Evolutionary conservation across 2,797 vertebrate species (phyloP).

Genomic region (Sebastolobus alascanus): DNA sequence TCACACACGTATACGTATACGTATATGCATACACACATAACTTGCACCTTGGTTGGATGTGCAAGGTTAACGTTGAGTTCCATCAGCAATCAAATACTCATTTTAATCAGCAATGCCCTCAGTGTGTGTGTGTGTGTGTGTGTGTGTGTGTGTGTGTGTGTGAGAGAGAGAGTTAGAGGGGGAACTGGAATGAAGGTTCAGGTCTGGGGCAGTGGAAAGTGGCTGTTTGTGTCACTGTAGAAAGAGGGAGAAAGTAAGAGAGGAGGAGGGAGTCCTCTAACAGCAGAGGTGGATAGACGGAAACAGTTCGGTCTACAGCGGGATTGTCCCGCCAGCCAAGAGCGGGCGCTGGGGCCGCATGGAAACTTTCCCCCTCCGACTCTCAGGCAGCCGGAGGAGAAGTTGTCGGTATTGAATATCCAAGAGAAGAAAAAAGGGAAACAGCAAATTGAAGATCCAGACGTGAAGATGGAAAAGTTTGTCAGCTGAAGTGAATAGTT

Average conservation of each 20-base stretch:
- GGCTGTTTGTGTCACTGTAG: constrained; percentile 59
- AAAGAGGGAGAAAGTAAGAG: constrained; percentile 52
- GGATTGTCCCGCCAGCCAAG: constrained; percentile 78
- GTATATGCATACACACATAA: neutral
- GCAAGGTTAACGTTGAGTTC: neutral
- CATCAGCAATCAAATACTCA: neutral
- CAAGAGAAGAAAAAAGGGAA: constrained; percentile 74
- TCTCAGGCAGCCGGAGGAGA: constrained; percentile 65
- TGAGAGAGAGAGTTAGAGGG: constrained; percentile 8
- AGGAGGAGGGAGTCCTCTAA: constrained; percentile 51
- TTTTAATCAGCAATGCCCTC: constrained; percentile 9
- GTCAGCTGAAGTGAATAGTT: constrained; percentile 79
- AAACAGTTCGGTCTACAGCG: constrained; percentile 73
- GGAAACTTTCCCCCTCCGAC: constrained; percentile 82
- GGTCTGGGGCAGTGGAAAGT: constrained; percentile 74
- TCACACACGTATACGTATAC: neutral
- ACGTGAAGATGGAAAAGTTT: constrained; percentile 84
- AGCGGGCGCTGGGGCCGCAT: constrained; percentile 70
- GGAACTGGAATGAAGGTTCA: constrained; percentile 62
- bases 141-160: neutral
- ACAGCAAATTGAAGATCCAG: constrained; percentile 84
- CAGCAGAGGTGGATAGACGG: constrained; percentile 69
- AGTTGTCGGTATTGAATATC: constrained; percentile 82
- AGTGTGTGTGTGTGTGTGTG: constrained; percentile 3
- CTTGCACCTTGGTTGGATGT: neutral